Evolutionary conservation across 2,797 vertebrate species (phyloP).

Genomic region (Ptychobarbus kaznakovi): DNA sequence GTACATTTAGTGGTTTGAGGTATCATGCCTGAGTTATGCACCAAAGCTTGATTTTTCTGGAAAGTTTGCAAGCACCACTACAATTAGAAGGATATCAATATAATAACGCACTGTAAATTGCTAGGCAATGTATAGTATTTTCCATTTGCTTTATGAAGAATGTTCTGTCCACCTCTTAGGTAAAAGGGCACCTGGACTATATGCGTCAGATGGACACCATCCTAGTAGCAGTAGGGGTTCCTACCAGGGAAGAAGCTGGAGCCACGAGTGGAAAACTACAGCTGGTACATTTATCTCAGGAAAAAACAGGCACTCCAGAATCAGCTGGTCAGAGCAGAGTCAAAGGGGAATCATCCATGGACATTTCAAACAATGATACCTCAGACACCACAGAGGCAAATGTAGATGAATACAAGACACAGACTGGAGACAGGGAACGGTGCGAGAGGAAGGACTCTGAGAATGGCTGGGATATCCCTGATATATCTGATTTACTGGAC

Average conservation of each 20-base stretch:
- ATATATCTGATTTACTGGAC: slow-evolving; percentile 81
- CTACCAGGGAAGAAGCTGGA: slow-evolving; percentile 80
- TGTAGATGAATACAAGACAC: slow-evolving; percentile 35
- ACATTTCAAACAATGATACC: slow-evolving; percentile 7
- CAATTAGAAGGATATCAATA: not conserved
- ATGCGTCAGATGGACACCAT: slow-evolving; percentile 96
- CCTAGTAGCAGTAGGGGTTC: slow-evolving; percentile 89
- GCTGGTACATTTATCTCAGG: slow-evolving; percentile 46
- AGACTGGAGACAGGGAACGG: slow-evolving; percentile 6
- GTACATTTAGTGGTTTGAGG: not conserved
- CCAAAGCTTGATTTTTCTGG: not conserved
- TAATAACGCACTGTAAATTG: not conserved
- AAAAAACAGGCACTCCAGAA: slow-evolving; percentile 47
- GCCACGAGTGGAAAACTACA: slow-evolving; percentile 58
- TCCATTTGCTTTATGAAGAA: slow-evolving; percentile 1
- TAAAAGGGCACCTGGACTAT: slow-evolving; percentile 95
- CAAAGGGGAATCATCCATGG: slow-evolving; percentile 24
- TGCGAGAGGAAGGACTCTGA: slow-evolving; percentile 47
- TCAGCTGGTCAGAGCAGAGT: slow-evolving; percentile 31
- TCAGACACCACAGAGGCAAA: slow-evolving; percentile 7
- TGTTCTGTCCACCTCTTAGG: slow-evolving; percentile 74
- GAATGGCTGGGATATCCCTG: slow-evolving; percentile 81
- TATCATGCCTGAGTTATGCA: not conserved
- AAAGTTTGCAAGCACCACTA: not conserved
- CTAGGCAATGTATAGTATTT: not conserved